phyloP scores from a whole-genome alignment of 2,888 invertebrate genomes.

The Phengaris alcon region DNA sequence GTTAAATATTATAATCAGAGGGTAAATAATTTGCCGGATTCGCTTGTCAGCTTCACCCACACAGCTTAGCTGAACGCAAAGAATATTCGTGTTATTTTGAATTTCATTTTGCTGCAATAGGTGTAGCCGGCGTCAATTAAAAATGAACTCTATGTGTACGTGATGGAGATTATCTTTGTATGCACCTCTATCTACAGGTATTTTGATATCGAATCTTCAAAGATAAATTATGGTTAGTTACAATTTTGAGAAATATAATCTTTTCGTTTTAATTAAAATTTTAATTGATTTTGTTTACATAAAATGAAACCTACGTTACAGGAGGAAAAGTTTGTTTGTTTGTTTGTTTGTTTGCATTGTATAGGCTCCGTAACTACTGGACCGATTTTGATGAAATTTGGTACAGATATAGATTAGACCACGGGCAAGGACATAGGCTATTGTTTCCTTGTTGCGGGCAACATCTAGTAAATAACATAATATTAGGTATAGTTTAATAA shows the following conservation, averaged over 20 bases:
- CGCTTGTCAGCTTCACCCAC: conserved; percentile 7
- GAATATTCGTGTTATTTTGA: conserved; percentile 20
- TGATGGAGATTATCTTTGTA: not conserved
- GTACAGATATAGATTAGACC: no score
- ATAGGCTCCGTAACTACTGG: no score
- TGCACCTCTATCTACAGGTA: not conserved
- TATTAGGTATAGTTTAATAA: not conserved
- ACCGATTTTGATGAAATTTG: no score
- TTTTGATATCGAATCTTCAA: conserved; percentile 22
- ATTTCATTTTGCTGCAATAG: conserved; percentile 10
- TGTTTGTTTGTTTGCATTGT: no score
- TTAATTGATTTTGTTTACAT: not conserved
- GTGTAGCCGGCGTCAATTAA: not conserved
- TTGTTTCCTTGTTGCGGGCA: no score
- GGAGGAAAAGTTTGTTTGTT: no score
- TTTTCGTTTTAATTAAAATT: not conserved
- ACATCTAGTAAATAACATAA: not conserved
- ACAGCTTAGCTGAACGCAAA: conserved; percentile 21
- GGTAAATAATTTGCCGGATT: not conserved
- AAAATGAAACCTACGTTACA: not conserved
- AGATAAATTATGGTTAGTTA: conserved; percentile 7
- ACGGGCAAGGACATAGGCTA: no score
- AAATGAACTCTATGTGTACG: not conserved
- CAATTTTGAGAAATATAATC: not conserved
- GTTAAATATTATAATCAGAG: not conserved